A percentile compares a stretch with the other conserved stretches of the same genome.
Evolutionary conservation across 2,113 vertebrate genomes (phyloP).

Genomic region (Thamnaconus septentrionalis): DNA sequence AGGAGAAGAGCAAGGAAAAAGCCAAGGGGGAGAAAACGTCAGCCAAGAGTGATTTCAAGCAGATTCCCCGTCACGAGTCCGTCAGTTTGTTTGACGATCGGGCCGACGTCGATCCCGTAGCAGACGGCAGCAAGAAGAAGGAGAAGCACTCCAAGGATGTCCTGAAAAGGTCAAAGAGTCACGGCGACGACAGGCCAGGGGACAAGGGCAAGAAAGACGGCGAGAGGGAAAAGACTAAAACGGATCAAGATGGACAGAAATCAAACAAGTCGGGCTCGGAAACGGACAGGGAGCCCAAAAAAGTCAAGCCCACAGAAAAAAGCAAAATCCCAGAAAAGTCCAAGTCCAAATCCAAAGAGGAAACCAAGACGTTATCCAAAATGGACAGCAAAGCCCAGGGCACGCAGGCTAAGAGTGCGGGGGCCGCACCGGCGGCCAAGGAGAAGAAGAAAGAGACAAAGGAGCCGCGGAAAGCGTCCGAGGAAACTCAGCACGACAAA

Average conservation of each 20-base stretch:
- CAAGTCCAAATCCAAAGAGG: conserved; percentile 81
- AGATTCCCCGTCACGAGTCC: conserved; percentile 77
- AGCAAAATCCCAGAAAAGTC: conserved; percentile 74
- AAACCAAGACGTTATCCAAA: conserved; percentile 77
- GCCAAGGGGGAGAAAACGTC: conserved; percentile 77
- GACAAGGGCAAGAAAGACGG: conserved; percentile 82
- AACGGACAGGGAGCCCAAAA: conserved; percentile 78
- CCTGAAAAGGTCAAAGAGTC: conserved; percentile 81
- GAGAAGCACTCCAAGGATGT: conserved; percentile 81
- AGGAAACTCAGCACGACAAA: conserved; percentile 71
- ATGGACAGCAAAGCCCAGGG: conserved; percentile 77
- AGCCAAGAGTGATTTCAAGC: conserved; percentile 79
- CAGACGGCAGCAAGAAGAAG: conserved; percentile 79
- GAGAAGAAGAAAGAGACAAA: conserved; percentile 81
- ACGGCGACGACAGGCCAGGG: conserved; percentile 76
- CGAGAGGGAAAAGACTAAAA: conserved; percentile 78
- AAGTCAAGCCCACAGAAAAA: conserved; percentile 79
- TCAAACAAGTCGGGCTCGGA: conserved; percentile 73
- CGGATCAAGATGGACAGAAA: conserved; percentile 77
- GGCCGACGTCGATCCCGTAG: conserved; percentile 77
- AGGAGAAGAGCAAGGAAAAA: conserved; percentile 57
- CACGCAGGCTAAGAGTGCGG: conserved; percentile 77
- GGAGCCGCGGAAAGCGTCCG: conserved; percentile 74
- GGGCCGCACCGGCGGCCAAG: conserved; percentile 60
- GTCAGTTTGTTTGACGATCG: conserved; percentile 84